Percentiles rank a stretch among this genome's conserved stretches.
These are phyloP conservation scores for Apeltes quadracus DNA, from an alignment of 2,113 vertebrate genomes.

Conservation along the genomic window DNA sequence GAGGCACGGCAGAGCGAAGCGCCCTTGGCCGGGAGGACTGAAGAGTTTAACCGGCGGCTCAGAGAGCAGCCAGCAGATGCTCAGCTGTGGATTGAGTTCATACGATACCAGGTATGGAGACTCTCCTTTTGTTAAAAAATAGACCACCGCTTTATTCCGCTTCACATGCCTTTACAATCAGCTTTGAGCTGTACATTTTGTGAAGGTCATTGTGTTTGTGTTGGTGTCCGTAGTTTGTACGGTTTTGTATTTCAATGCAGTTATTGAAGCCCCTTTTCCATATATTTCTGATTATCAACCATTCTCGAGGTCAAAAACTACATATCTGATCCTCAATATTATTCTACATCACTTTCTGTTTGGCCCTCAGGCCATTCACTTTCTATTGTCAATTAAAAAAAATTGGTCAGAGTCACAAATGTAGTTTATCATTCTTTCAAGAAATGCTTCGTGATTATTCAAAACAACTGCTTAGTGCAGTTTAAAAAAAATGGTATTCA, in stretches of 20 bases:
- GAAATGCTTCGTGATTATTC: too few relatives aligned
- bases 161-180: neutral
- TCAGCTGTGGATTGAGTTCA: conserved; percentile 90
- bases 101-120: conserved; percentile 88
- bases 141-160: neutral
- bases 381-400: neutral
- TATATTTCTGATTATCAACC: neutral
- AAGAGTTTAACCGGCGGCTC: conserved; percentile 90
- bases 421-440: neutral
- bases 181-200: neutral
- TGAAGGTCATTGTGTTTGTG: neutral
- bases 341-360: neutral
- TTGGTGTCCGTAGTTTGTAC: neutral
- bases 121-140: neutral
- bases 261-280: neutral
- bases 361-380: neutral
- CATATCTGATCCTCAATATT: neutral
- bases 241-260: neutral
- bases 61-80: conserved; percentile 89
- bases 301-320: neutral
- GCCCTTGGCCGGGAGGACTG: conserved; percentile 80
- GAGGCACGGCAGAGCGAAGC: conserved; percentile 34
- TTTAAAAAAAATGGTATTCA: neutral
- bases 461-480: too few relatives aligned
- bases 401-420: neutral